Conservation (phyloP, 2,888 invertebrate genomes). For the Morpho achilles region DNA sequence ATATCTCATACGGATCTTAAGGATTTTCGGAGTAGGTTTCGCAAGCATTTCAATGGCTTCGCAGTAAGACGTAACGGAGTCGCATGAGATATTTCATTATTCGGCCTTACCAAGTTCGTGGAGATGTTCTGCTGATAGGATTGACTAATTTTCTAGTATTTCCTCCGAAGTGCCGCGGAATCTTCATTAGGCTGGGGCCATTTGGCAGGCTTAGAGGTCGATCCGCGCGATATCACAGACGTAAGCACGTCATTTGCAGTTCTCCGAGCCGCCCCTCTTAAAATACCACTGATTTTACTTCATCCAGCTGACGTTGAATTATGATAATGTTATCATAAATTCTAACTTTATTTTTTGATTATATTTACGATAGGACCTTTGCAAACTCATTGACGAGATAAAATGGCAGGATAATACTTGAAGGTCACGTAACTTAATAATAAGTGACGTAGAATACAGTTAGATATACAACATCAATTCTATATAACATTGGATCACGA, state of each 20-base stretch:
- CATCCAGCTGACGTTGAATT: conserved; percentile 39
- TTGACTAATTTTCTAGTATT: conserved; percentile 72
- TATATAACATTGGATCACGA: no score
- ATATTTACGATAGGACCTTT: conserved; percentile 28
- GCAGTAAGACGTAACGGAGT: conserved; percentile 52
- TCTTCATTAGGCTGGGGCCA: conserved; percentile 62
- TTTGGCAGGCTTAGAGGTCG: conserved; percentile 62
- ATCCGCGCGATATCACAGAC: conserved; percentile 54
- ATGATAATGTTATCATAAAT: conserved; percentile 46
- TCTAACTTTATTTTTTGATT: conserved; percentile 46
- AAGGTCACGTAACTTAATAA: background rate
- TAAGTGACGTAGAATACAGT: no score
- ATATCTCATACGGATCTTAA: conserved; percentile 70
- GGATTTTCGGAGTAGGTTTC: conserved; percentile 60
- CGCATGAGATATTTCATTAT: conserved; percentile 74
- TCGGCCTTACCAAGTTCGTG: conserved; percentile 57
- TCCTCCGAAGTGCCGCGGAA: conserved; percentile 49
- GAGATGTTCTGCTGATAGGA: conserved; percentile 63
- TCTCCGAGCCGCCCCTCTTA: conserved; percentile 41
- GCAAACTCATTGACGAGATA: background rate
- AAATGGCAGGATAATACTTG: background rate
- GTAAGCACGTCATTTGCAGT: conserved; percentile 69
- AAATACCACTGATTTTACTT: conserved; percentile 43
- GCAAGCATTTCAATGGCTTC: conserved; percentile 49
- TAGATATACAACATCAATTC: no score